Evolutionary conservation across 2,113 vertebrate species (phyloP), one percentile per base, ranked within the genome.

Genomic region (Pongo pygmaeus): DNA sequence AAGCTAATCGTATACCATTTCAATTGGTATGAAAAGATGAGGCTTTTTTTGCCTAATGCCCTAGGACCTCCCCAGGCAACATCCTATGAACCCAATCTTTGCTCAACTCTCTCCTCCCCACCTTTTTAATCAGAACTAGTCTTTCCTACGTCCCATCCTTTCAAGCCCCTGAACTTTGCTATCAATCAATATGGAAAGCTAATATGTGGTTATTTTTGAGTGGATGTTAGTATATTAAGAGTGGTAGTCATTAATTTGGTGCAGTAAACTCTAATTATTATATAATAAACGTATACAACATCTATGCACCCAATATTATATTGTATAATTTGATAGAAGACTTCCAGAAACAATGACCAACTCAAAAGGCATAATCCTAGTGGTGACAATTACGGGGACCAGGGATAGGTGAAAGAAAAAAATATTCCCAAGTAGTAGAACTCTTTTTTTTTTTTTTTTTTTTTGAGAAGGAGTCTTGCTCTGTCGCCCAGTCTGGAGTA

Each of bases 341-440:
- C 9, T 52, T 92, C 38, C 55, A 64, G 52, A 84, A 94, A 96
- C 48, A 96, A 93, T 5, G n/a, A 79, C 11, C 23, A 89, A 91
- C 43, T 86, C 32, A 93, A 91, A 92, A 74, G 16, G 20, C 32
- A n/a, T 20, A 61, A 87, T 77, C 92, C 50, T 79, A 75, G 92
- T 2, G 4, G 69, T 96, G 32, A 70, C 40, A 96, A 81, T 67
- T 48, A 96, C 1, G 6, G 79, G 84, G 0, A 55, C 43, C 2
- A 75, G 10, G 9, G 13, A 64, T n/a, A 74, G 22, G 67, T 32
- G n/a, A 55, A 1, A 57, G 84, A 81, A 83, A 80, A 80, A 55
- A 74, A 69, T 14, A 90, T 8, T 89, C 35, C 25, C 17, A 57
- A 38, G 32, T 10, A 90, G 61, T 46, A 46, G 46, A 46, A 46